Conservation (phyloP, 2,888 invertebrate genomes). For the Acanthosepion lycidas region DNA sequence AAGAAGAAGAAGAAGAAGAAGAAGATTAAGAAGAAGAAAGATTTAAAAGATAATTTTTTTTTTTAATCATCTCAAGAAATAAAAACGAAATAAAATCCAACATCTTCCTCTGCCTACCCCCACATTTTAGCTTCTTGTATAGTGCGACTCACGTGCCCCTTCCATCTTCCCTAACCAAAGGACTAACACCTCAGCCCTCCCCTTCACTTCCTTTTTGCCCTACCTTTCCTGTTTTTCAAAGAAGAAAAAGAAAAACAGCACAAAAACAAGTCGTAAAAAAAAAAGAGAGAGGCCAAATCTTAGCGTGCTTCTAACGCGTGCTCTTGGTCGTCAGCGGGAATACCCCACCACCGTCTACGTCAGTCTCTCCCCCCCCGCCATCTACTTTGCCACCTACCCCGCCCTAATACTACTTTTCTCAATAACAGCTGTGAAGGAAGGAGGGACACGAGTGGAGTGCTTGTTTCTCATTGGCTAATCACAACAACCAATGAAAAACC, state of each 20-base stretch:
- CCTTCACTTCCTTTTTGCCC: neutral
- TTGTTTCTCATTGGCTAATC: neutral
- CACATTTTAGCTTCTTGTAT: neutral
- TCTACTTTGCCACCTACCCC: neutral
- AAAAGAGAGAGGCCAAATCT: neutral
- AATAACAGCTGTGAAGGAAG: neutral
- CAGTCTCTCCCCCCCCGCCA: neutral
- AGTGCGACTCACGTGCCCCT: neutral
- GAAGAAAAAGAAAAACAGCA: neutral
- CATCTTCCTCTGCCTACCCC: neutral
- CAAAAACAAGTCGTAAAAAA: neutral
- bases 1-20: neutral
- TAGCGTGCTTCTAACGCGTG: slow-evolving; percentile 23
- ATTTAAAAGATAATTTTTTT: neutral
- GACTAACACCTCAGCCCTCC: neutral
- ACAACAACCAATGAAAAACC: neutral
- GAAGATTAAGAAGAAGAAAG: neutral
- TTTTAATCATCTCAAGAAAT: neutral
- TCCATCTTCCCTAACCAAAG: neutral
- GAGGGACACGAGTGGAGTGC: neutral
- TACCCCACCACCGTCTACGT: neutral
- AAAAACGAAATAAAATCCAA: neutral
- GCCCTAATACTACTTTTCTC: slow-evolving; percentile 6
- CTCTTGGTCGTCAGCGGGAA: neutral
- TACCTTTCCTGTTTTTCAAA: neutral